These are phyloP conservation scores for Drosophila bocqueti DNA, from an alignment of 1,140 invertebrate genomes.

Conservation along the genomic window DNA sequence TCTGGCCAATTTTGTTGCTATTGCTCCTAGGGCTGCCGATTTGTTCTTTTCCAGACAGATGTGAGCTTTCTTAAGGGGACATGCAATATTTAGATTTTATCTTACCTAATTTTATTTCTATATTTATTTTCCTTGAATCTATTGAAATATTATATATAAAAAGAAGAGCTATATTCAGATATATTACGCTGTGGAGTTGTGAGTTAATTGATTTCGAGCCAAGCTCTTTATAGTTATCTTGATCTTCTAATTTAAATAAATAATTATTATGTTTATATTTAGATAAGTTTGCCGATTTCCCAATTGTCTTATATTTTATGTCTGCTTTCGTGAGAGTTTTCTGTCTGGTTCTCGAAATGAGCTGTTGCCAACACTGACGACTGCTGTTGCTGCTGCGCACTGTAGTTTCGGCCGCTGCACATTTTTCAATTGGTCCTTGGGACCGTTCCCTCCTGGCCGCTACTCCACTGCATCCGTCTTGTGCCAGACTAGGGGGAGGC, in stretches of 20 bases:
- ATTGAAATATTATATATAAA: too few species aligned
- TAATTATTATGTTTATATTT: background rate
- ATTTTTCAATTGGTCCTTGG: constrained; percentile 80
- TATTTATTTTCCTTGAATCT: background rate
- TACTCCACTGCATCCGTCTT: constrained; percentile 66
- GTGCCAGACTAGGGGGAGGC: constrained; percentile 52
- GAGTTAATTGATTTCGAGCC: background rate
- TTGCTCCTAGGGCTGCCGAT: constrained; percentile 1
- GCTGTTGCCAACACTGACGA: background rate
- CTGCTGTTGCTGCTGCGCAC: constrained; percentile 57
- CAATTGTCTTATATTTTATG: background rate
- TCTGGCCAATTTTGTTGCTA: constrained; percentile 32
- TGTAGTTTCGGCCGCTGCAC: constrained; percentile 64
- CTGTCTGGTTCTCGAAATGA: background rate
- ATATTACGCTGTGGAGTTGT: background rate
- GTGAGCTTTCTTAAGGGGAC: background rate
- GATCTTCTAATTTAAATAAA: background rate
- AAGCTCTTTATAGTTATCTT: background rate
- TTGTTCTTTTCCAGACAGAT: constrained; percentile 1
- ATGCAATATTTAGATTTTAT: background rate
- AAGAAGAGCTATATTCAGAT: background rate
- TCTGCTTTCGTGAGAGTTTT: background rate
- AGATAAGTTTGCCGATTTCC: background rate
- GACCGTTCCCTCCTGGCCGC: constrained; percentile 19
- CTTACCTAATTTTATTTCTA: background rate